phyloP scores from a whole-genome alignment of 2,797 vertebrate species.

The Paedocypris micromegethes region DNA sequence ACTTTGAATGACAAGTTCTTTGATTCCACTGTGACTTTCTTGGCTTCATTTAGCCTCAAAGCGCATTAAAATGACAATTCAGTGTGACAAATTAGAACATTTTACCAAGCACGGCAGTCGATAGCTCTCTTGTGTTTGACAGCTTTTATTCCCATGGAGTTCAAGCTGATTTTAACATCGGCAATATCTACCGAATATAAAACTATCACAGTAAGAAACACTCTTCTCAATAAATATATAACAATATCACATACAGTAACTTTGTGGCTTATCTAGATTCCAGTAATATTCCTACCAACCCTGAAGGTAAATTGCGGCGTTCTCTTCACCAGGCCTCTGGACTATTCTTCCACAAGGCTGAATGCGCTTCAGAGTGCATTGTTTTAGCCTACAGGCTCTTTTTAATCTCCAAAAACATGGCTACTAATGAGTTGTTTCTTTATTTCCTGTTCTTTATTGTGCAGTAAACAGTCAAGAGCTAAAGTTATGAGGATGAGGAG shows the following conservation, averaged over 20 bases:
- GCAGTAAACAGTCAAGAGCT: slow-evolving; percentile 14
- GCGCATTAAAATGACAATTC: too few species aligned
- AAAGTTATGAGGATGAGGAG: neutral
- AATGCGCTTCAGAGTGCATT: slow-evolving; percentile 35
- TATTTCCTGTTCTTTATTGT: slow-evolving; percentile 9
- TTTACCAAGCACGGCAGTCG: too few species aligned
- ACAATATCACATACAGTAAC: slow-evolving; percentile 4
- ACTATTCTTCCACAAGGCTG: slow-evolving; percentile 38
- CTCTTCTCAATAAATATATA: too few species aligned
- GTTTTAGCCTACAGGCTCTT: slow-evolving; percentile 38
- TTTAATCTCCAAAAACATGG: slow-evolving; percentile 29
- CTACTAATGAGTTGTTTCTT: slow-evolving; percentile 43
- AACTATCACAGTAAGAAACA: too few species aligned
- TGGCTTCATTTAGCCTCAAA: too few species aligned
- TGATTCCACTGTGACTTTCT: too few species aligned
- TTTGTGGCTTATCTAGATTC: slow-evolving; percentile 1
- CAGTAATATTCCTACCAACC: slow-evolving; percentile 12
- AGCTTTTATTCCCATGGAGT: too few species aligned
- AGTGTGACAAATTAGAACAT: too few species aligned
- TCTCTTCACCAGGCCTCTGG: slow-evolving; percentile 28
- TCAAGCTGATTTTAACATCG: too few species aligned
- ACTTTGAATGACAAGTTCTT: too few species aligned
- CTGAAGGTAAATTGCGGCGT: slow-evolving; percentile 4
- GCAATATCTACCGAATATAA: too few species aligned
- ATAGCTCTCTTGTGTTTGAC: too few species aligned